Evolutionary conservation across 92 coral and sea anemone genomes (phyloP), one percentile per base, ranked within the genome.

Genomic region (Hydrozoanthus gracilis): DNA sequence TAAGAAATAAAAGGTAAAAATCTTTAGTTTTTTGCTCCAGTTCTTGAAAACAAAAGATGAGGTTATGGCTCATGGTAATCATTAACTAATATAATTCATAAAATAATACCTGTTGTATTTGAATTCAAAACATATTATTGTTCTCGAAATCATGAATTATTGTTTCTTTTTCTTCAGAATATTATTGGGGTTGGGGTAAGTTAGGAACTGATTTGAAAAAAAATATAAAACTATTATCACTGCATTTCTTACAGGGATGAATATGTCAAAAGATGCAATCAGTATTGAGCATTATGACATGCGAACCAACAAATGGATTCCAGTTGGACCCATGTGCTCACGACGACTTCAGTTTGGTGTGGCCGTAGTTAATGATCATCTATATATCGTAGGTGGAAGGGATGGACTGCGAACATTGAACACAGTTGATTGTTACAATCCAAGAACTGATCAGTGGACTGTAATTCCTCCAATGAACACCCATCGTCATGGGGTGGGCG

Each of bases 401-500:
- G 99, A 96, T 91, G 99, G 99, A 12, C 88, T 96, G 70, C 94
- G 94, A 89, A 96, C 99, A 2, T 73, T 96, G 64, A 96, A 95
- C 73, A 96, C 99, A n/a, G 99, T 96, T 44, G 99, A 96, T 79
- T 95, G 98, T 74, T 96, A 95, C 77, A 90, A 93, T 71, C 98
- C 98, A 58, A 87, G 64, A 65, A 93, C 98, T 6, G 94, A 88
- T 47, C 97, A 96, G 60, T 92, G 95, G 86, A 88, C 93, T 54
- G 86, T 92, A 3, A 91, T 96, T 27, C 94, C 95, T 67, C 90
- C 98, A 7, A 96, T 96, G 99, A 96, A 90, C 76, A 96, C 98
- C 65, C 99, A 96, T 91, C 98, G 99, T 7, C 99, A 96, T 91
- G 99, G 99, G 0, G 84, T 96, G 88, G 99, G 99, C 3, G 99